Base-by-base conservation (phyloP, 1,140 invertebrate species). In the Lordiphosa clarofinis region DNA sequence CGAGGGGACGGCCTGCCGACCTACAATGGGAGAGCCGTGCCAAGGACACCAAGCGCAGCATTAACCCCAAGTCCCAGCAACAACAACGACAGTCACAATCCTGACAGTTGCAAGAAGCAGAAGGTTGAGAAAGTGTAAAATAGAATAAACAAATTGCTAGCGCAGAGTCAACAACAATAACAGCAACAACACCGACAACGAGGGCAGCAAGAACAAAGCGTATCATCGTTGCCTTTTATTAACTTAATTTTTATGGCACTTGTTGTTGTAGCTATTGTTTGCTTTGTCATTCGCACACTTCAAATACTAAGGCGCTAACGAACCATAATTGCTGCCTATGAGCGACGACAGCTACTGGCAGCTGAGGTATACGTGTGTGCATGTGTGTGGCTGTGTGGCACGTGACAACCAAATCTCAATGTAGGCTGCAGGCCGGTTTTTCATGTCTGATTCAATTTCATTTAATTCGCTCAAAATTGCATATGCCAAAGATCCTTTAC, bases 201-300 rank as follows among this genome's bases (percentile, higher is more conserved):
- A 56, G 47, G 39, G 28, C 28, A 31, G 37, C 62, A 44, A 57
- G 68, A 84, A 82, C 78, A 82, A 82, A 78, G 73, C 64, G 55
- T 61, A 68, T 84, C 68, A 73, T 84, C 60, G 73, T 79, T 74
- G 79, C 73, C 78, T 86, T 84, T 86, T 86, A 84, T 86, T 84
- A 84, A 86, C 69, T 84, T 84, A 84, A 84, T 84, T 84, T 86
- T 84, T 86, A 86, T 84, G 78, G 73, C 78, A 82, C 79, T 84
- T 84, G 69, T 86, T 86, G 70, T 60, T 73, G 59, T 43, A 54
- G 40, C 54, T 64, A 52, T 53, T 64, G 54, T 55, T 68, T 49
- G 55, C 73, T 67, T 86, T 84, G 73, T 82, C 69, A 57, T 59
- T 59, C 44, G 55, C 60, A 84, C 79, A 82, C 78, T 82, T 82